These are phyloP conservation scores for Elephas maximus DNA, from an alignment of 2,113 vertebrate genomes.

Conservation along the genomic window DNA sequence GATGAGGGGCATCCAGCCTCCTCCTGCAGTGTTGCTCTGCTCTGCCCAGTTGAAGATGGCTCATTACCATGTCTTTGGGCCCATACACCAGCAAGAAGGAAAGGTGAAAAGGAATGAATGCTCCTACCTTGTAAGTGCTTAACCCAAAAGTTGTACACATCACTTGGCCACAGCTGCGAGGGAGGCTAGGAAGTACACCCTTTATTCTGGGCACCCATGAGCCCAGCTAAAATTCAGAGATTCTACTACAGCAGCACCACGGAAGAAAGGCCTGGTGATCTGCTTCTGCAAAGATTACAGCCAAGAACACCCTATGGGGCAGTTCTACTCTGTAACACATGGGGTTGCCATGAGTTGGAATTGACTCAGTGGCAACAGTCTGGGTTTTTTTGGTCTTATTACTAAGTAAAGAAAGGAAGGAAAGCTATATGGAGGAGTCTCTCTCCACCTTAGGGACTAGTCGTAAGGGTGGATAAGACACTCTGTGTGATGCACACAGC, in stretches of 20 bases:
- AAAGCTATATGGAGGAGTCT: background rate
- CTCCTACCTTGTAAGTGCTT: background rate
- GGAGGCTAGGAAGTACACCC: background rate
- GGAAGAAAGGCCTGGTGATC: too few relatives aligned
- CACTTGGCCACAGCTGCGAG: background rate
- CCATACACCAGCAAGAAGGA: background rate
- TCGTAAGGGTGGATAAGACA: background rate
- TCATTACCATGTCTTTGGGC: background rate
- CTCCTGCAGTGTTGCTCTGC: background rate
- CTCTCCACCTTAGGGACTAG: background rate
- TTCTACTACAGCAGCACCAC: too few relatives aligned
- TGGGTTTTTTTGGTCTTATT: background rate
- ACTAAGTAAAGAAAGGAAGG: background rate
- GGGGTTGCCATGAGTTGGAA: too few relatives aligned
- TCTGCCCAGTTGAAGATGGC: background rate
- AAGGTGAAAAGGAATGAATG: background rate
- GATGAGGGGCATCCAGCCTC: background rate
- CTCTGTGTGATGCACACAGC: background rate
- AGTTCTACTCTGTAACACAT: too few relatives aligned
- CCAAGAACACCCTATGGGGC: too few relatives aligned
- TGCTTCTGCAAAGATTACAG: too few relatives aligned
- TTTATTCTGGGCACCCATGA: too few relatives aligned
- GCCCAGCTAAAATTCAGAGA: too few relatives aligned
- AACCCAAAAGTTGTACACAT: background rate
- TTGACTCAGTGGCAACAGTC: too few relatives aligned